These are phyloP conservation scores for Tenebrio molitor DNA, from an alignment of 1,140 invertebrate genomes.

Conservation along the genomic window DNA sequence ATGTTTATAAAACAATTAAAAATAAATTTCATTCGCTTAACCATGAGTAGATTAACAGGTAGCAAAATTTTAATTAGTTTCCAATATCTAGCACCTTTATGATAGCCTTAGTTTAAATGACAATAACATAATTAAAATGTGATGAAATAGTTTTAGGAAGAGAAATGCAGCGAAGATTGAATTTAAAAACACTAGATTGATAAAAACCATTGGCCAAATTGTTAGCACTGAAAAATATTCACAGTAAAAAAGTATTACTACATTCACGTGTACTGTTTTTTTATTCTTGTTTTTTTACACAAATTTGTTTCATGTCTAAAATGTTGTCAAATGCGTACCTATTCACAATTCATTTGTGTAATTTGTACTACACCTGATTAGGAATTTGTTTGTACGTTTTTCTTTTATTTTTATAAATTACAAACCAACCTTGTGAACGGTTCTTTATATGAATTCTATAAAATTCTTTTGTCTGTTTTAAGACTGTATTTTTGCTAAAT, in stretches of 20 bases:
- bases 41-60: too few relatives aligned
- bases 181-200: background rate
- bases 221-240: too few relatives aligned
- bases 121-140: conserved; percentile 44
- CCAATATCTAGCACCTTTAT: background rate
- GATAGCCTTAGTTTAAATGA: conserved; percentile 47
- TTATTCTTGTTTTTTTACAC: background rate
- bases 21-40: too few relatives aligned
- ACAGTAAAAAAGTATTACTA: too few relatives aligned
- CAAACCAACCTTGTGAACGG: background rate
- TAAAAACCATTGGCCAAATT: background rate
- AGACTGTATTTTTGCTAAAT: conserved; percentile 26
- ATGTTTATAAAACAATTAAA: too few relatives aligned
- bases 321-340: background rate
- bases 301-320: background rate
- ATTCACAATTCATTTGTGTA: background rate
- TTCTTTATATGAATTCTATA: conserved; percentile 39
- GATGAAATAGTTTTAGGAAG: conserved; percentile 25
- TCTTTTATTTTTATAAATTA: conserved; percentile 28
- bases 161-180: conserved; percentile 9
- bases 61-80: too few relatives aligned
- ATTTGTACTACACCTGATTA: too few relatives aligned
- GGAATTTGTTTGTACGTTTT: conserved; percentile 7
- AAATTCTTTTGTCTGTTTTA: conserved; percentile 42
- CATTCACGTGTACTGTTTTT: too few relatives aligned